Percentiles rank a stretch among this genome's conserved stretches.
These are phyloP conservation scores for Mellivora capensis DNA, from an alignment of 2,113 vertebrate genomes.

Conservation along the genomic window DNA sequence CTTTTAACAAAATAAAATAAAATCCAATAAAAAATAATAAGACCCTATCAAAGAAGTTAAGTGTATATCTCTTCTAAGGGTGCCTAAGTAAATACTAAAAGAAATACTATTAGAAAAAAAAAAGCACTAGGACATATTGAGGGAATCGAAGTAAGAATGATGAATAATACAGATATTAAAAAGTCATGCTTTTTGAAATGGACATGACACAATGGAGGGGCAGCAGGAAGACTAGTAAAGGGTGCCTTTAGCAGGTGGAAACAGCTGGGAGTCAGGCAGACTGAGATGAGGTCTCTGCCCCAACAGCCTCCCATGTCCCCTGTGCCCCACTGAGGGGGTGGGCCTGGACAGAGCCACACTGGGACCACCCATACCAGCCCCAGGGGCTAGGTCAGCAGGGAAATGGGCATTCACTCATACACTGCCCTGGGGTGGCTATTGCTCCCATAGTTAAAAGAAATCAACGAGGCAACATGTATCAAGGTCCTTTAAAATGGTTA, in stretches of 20 bases:
- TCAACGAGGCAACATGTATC: background rate
- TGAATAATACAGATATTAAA: background rate
- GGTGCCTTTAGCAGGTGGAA: background rate
- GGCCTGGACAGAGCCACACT: background rate
- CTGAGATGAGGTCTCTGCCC: background rate
- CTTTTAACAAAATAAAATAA: background rate
- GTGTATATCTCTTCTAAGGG: background rate
- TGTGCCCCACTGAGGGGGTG: fast-evolving
- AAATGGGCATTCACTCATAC: fast-evolving
- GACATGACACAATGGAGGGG: fast-evolving
- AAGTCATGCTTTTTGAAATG: background rate
- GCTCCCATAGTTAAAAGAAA: background rate
- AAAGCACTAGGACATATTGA: background rate
- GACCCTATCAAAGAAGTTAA: background rate
- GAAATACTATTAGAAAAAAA: background rate
- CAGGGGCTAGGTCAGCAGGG: background rate
- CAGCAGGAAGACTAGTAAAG: background rate
- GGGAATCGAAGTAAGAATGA: background rate
- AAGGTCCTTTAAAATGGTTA: background rate
- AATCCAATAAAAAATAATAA: background rate
- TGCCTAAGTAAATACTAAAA: background rate
- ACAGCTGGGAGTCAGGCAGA: background rate
- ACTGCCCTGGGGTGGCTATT: background rate
- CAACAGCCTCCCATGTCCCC: background rate
- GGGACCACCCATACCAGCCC: background rate